phyloP scores from a whole-genome alignment of 2,113 vertebrate genomes.

The Chauna torquata region DNA sequence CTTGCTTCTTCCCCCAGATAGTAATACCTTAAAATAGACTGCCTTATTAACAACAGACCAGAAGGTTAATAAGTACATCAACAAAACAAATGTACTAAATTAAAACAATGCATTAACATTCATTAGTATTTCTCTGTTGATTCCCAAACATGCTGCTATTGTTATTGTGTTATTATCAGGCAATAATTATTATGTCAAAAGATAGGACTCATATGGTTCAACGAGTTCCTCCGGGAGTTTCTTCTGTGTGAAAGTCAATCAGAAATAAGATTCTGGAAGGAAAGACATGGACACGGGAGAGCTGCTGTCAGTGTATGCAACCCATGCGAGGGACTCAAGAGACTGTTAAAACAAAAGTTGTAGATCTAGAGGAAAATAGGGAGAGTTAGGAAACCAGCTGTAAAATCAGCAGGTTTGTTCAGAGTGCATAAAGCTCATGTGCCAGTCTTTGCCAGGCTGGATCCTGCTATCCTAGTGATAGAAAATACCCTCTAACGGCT shows the following conservation, averaged over 20 bases:
- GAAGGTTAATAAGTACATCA: constrained; percentile 58
- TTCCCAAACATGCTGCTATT: constrained; percentile 55
- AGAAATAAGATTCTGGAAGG: constrained; percentile 25
- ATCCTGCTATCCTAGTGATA: not conserved
- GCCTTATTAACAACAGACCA: constrained; percentile 62
- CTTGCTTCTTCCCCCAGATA: constrained; percentile 25
- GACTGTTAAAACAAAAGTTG: constrained; percentile 20
- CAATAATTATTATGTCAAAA: constrained; percentile 65
- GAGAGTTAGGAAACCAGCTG: not conserved
- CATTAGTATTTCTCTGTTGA: constrained; percentile 65
- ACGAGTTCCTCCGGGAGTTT: constrained; percentile 36
- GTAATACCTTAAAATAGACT: constrained; percentile 44
- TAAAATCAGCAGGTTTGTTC: not conserved
- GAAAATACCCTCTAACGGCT: not conserved
- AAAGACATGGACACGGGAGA: not conserved
- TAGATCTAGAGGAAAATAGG: not conserved
- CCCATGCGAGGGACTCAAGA: not conserved
- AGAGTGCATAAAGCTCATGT: not conserved
- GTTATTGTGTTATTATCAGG: constrained; percentile 51
- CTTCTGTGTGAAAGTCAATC: constrained; percentile 53
- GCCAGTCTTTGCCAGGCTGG: not conserved
- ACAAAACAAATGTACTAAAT: constrained; percentile 66
- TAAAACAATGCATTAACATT: constrained; percentile 64
- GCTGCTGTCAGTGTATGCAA: constrained; percentile 2
- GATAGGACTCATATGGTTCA: constrained; percentile 65